Base-by-base conservation (phyloP, 2,797 vertebrate species). In the Botia almorhae region DNA sequence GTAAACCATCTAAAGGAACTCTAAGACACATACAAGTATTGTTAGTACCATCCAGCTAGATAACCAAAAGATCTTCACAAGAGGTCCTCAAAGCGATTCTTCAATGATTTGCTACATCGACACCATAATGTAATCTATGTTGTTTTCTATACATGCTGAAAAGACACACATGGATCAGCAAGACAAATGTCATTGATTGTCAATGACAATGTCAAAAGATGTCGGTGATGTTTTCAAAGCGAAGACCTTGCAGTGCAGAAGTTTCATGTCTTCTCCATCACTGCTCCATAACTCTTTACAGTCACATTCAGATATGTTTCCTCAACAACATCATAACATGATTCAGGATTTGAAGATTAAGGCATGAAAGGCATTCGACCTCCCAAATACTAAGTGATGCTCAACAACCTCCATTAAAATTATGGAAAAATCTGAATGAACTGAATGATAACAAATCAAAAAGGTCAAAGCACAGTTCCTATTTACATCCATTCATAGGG, bases 201-300 rank as follows among this genome's bases (percentile, higher is more conserved):
- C 23, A 26, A 26, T 26, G 23, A 26, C 23, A 26, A 1, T 64
- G 64, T 71, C 60, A 69, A 21, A 21, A 19, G 53, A 74, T 73
- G 48, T 58, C 69, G 10, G 21, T 69, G 19, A 46, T 63, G 14
- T 78, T 21, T 36, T 10, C 29, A 50, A 68, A 53, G 33, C 53
- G 68, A 48, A 68, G 63, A 80, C 74, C 76, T 68, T 80, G 76
- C 43, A 43, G 50, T 63, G 80, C 17, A 53, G 76, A 82, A 76
- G 61, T 82, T 50, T 13, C 1, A 48, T 26, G 51, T 69, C 50
- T 64, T 78, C 63, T 36, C 19, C 56, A 50, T 80, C 46, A 16
- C 16, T n/a, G 55, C 63, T 56, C 26, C 74, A 2, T 77, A 36
- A 50, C 19, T 69, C 63, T 76, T 76, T 76, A 43, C 8, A 55